phyloP scores from a whole-genome alignment of 2,797 vertebrate genomes.

The Malurus splendens region DNA sequence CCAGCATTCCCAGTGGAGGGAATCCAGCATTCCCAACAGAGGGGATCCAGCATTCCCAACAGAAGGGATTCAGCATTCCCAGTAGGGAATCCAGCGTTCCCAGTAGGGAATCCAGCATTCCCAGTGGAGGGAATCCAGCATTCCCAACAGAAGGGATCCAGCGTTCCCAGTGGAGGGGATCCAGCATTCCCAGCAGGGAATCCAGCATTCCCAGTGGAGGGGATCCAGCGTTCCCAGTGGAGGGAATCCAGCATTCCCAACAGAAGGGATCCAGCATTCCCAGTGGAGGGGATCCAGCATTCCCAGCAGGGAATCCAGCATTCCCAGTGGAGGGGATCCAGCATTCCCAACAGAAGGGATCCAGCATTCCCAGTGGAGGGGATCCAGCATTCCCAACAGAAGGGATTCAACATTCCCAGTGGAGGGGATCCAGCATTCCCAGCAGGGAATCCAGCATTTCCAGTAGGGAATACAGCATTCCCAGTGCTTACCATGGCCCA shows the following conservation, averaged over 20 bases:
- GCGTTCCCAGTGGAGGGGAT: not conserved
- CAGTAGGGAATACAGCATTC: rapidly evolving
- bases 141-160: rapidly evolving
- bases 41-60: too few species aligned
- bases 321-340: rapidly evolving
- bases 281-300: not conserved
- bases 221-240: rapidly evolving
- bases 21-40: too few species aligned
- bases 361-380: not conserved
- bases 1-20: too few species aligned
- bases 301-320: not conserved
- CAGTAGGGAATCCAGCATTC: rapidly evolving
- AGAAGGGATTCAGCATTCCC: not conserved
- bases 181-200: not conserved
- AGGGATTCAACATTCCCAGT: not conserved
- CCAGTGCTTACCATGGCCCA: constrained; percentile 85
- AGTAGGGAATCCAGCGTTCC: rapidly evolving
- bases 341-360: not conserved
- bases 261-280: not conserved
- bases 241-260: not conserved
- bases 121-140: not conserved
- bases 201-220: not conserved
- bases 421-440: not conserved
- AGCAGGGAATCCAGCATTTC: not conserved
- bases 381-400: too few species aligned